Evolutionary conservation across 2,888 invertebrate genomes (phyloP).

Genomic region (Balanococcus diminutus): DNA sequence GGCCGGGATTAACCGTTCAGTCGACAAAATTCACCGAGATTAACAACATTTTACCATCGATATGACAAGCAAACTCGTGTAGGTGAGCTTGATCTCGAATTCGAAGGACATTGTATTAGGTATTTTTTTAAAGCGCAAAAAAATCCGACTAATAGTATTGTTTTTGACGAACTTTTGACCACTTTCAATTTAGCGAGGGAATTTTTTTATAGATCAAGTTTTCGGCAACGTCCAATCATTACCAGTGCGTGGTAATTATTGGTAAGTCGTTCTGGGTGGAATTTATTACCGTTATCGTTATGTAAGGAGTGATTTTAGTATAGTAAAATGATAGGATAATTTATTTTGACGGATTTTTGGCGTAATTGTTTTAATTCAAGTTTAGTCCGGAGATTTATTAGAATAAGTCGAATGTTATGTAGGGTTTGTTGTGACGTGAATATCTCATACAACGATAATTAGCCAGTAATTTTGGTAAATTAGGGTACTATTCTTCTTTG

Average conservation of each 20-base stretch:
- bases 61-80: background rate
- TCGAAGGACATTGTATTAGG: background rate
- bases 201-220: conserved; percentile 6
- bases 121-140: conserved; percentile 18
- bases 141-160: background rate
- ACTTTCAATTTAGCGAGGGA: background rate
- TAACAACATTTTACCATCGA: no score
- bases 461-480: no score
- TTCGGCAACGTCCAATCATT: background rate
- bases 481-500: no score
- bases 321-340: background rate
- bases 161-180: conserved; percentile 22
- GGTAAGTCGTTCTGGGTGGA: background rate
- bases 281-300: background rate
- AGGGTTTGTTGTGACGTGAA: no score
- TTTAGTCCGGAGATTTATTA: background rate
- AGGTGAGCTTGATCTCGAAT: background rate
- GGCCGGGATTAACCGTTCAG: no score
- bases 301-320: background rate
- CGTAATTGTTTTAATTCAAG: background rate
- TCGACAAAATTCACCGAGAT: no score
- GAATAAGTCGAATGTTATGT: no score
- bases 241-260: background rate
- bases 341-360: conserved; percentile 4
- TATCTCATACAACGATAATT: no score